Evolutionary conservation across 2,888 invertebrate genomes (phyloP), one percentile per base, ranked within the genome.

Genomic region (Meandrusa payeni): DNA sequence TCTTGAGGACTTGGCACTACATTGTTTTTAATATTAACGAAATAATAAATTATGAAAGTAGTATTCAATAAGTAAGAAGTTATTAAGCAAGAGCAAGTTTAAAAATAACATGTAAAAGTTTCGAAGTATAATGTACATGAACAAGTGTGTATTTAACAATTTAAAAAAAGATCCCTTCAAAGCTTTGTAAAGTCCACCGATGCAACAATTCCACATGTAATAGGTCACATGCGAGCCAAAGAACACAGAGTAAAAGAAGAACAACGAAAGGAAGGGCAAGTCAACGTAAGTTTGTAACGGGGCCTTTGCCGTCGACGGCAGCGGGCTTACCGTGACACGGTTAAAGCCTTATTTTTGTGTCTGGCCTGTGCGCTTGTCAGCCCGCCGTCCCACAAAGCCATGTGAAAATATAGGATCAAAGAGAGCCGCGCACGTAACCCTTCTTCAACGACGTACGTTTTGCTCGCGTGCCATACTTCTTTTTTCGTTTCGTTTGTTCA

Each of bases 271-370:
- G 59, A 65, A 69, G 61, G 69, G 69, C 70, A 76, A 80, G 82
- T 82, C 79, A 79, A 79, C 76, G 69, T 62, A 79, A 82, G 82
- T 85, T 83, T 78, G 83, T 80, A 76, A 67, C 74, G 73, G 68
- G 76, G 81, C 82, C 86, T 86, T 86, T 86, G 83, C 80, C 79
- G 86, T 85, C 86, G 81, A 67, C 76, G 69, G 77, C 43, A 44
- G 32, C 85, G 86, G 83, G 86, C 83, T 87, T 86, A 85, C 81
- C 70, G 69, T 85, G 86, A 85, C 86, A 83, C 70, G 82, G 79
- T 79, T 77, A 85, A 86, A 83, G 85, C 86, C 82, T 83, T 83
- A 86, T 86, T 86, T 87, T 86, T 85, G 83, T 76, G 82, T 83
- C 76, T 78, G 81, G 76, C 79, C 77, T 72, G 78, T 73, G 72